Base-by-base conservation (phyloP, 2,888 invertebrate species). In the Amphipoea oculea region DNA sequence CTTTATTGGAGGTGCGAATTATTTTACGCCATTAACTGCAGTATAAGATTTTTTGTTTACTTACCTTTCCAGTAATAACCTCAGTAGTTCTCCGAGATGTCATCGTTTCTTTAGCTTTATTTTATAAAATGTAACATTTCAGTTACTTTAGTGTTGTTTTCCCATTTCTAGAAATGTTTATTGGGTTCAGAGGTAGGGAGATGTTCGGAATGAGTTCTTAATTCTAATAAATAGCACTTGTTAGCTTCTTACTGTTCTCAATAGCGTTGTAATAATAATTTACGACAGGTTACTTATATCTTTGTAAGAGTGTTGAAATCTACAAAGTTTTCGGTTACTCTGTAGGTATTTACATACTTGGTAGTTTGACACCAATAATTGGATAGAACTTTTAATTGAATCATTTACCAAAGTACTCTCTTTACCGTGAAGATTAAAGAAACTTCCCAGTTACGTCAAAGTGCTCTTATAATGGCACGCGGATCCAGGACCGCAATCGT, bases 321-420 rank as follows among this genome's bases (percentile, higher is more conserved):
- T 82, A 48, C 76, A 78, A 91, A 90, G 88, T 91, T 90, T 86
- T 89, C 88, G 85, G 63, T 40, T 85, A 87, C 84, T 78, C 76
- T 80, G 87, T 86, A 60, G n/a, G 57, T 60, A 88, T 89, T 88
- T 88, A 80, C 83, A 79, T 88, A 85, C 87, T 90, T 89, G 88
- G 87, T 88, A 91, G 90, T 92, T 92, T 91, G 89, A 90, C 89
- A 91, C 89, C 89, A 90, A 91, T 88, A 78, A 88, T 90, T 90
- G 85, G 88, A 81, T 79, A 74, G 88, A 92, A 93, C 86, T 94
- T 93, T 92, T 91, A 94, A 93, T 92, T 92, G 90, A 89, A 92
- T 91, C 89, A 88, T 89, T 91, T 86, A 87, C 80, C 76, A 75
- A 86, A 89, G 87, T 86, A 82, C 82, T 85, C 86, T 81, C 54